Conservation (phyloP, 92 coral and sea anemone species). For the Anthopleura xanthogrammica region DNA sequence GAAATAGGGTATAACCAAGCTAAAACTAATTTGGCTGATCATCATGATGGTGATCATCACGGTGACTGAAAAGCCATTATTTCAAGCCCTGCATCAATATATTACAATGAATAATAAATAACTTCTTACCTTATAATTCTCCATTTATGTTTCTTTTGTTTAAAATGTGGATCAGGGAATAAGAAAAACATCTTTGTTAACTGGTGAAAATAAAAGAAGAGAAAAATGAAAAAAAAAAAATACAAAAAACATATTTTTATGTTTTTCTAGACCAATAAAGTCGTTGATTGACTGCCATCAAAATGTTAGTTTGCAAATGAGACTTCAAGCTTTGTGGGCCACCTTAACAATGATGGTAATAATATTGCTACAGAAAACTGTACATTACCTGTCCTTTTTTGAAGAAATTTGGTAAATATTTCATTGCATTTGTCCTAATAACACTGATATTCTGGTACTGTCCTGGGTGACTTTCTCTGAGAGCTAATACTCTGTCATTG, state of each 20-base stretch:
- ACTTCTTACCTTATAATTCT: slow-evolving; percentile 79
- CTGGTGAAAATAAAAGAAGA: slow-evolving; percentile 33
- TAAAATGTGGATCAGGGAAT: slow-evolving; percentile 99
- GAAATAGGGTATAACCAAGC: too few species aligned
- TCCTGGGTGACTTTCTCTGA: slow-evolving; percentile 86
- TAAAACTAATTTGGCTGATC: too few species aligned
- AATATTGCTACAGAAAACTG: too few species aligned
- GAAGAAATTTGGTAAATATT: slow-evolving; percentile 92
- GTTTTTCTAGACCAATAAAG: too few species aligned
- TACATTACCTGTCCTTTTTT: slow-evolving; percentile 77
- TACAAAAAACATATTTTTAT: neutral
- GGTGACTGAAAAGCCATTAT: too few species aligned
- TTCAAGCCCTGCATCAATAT: too few species aligned
- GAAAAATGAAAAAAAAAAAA: neutral
- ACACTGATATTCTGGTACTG: slow-evolving; percentile 88
- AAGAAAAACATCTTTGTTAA: slow-evolving; percentile 91
- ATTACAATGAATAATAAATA: neutral
- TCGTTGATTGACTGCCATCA: too few species aligned
- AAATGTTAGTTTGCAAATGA: too few species aligned
- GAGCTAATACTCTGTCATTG: slow-evolving; percentile 87
- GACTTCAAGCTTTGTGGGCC: too few species aligned
- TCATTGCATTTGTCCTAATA: slow-evolving; percentile 94
- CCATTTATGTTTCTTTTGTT: slow-evolving; percentile 99
- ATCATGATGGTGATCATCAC: too few species aligned
- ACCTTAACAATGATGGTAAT: slow-evolving; percentile 13